phyloP scores from a whole-genome alignment of 2,888 invertebrate genomes.

The Calameuta filiformis region DNA sequence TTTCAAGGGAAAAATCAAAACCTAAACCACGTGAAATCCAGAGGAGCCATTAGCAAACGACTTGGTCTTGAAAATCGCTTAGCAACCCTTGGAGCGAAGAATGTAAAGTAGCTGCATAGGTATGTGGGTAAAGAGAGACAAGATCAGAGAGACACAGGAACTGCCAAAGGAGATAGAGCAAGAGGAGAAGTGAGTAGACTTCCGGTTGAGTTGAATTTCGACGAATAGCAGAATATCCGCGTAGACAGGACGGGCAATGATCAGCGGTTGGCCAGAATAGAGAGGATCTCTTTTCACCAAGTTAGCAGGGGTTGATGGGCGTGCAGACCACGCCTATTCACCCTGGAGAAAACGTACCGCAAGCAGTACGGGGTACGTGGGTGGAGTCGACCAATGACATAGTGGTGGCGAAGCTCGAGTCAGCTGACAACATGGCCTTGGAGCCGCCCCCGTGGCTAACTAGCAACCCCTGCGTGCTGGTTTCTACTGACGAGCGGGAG shows the following conservation, averaged over 20 bases:
- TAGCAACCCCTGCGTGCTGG: conserved; percentile 47
- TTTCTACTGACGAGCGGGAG: conserved; percentile 30
- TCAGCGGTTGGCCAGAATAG: neutral
- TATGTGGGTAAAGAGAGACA: neutral
- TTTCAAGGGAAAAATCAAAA: neutral
- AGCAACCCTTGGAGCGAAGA: neutral
- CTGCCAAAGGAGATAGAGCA: neutral
- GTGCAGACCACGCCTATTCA: conserved; percentile 41
- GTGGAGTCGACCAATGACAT: conserved; percentile 60
- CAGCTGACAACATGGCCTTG: conserved; percentile 60
- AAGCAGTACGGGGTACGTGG: conserved; percentile 30
- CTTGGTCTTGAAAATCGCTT: conserved; percentile 2
- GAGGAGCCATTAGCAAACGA: neutral
- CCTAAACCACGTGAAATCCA: neutral
- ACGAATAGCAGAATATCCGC: neutral
- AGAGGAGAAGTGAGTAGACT: neutral
- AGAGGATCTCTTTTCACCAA: neutral
- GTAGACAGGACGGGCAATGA: neutral
- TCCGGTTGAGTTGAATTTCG: neutral
- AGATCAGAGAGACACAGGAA: neutral
- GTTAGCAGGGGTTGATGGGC: conserved; percentile 26
- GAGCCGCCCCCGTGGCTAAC: conserved; percentile 60
- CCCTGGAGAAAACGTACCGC: conserved; percentile 33
- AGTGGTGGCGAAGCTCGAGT: conserved; percentile 47
- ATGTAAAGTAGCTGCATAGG: neutral